A percentile compares a stretch with the other conserved stretches of the same genome.
Evolutionary conservation across 2,113 vertebrate genomes (phyloP).

Genomic region (Egretta garzetta): DNA sequence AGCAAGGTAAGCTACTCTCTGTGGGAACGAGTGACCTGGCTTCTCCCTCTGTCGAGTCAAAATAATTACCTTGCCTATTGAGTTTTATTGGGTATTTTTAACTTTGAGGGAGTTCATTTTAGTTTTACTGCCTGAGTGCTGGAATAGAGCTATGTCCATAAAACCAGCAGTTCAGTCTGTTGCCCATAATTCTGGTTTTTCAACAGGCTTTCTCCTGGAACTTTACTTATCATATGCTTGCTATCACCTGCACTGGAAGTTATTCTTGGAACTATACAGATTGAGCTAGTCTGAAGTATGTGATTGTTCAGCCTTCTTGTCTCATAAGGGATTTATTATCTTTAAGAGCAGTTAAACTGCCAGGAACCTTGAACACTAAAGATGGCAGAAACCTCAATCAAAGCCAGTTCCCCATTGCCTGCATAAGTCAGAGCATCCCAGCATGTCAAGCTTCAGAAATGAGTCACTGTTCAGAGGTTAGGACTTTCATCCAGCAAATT

Average conservation of each 20-base stretch:
- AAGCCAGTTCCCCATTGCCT: not conserved
- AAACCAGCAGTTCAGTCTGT: not conserved
- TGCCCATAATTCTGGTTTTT: not conserved
- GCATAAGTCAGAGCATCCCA: not conserved
- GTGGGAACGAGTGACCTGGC: not conserved
- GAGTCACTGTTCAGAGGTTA: not conserved
- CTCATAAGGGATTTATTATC: constrained; percentile 7
- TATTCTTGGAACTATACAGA: not conserved
- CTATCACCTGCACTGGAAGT: not conserved
- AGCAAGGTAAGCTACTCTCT: not conserved
- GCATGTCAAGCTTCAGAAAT: not conserved
- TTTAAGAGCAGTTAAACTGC: not conserved
- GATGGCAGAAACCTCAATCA: not conserved
- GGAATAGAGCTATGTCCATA: not conserved
- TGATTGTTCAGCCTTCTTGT: not conserved
- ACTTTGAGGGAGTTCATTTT: constrained; percentile 4
- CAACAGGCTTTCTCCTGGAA: not conserved
- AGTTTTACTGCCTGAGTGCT: constrained; percentile 1
- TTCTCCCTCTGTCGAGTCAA: not conserved
- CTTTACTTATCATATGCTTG: not conserved
- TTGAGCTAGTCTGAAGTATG: not conserved
- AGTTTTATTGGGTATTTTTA: constrained; percentile 32
- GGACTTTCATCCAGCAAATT: not conserved
- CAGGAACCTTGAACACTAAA: not conserved
- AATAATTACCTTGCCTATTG: not conserved